These are phyloP conservation scores for Bombus terrestris DNA, from an alignment of 1,140 invertebrate species.

Conservation along the genomic window DNA sequence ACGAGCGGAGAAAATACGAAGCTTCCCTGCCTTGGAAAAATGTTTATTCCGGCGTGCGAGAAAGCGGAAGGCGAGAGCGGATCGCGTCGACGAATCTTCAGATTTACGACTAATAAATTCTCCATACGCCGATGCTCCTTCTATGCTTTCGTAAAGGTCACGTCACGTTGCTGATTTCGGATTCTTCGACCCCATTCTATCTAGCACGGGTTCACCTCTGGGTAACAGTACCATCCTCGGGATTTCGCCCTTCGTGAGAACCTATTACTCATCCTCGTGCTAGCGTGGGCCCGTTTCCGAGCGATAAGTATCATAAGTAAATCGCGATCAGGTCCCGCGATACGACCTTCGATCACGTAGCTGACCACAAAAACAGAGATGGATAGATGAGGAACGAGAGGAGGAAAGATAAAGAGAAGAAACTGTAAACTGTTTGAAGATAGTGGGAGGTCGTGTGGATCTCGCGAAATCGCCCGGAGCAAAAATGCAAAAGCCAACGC, in stretches of 20 bases:
- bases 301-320: constrained; percentile 72
- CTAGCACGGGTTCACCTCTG: not conserved
- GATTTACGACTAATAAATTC: constrained; percentile 23
- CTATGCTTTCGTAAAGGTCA: not conserved
- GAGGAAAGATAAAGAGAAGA: not conserved
- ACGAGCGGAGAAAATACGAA: constrained; percentile 20
- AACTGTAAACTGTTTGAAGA: not conserved
- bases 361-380: not conserved
- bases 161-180: constrained; percentile 15
- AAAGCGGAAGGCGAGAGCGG: not conserved
- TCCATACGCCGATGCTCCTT: not conserved
- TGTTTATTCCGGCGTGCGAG: constrained; percentile 8
- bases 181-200: not conserved
- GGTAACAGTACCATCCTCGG: not conserved
- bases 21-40: not conserved
- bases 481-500: constrained; percentile 68
- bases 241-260: constrained; percentile 25
- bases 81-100: not conserved
- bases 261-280: constrained; percentile 56
- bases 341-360: constrained; percentile 57
- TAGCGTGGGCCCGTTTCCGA: not conserved
- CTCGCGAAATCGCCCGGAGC: constrained; percentile 60
- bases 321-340: constrained; percentile 65
- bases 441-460: constrained; percentile 48
- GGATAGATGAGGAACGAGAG: not conserved